A percentile compares a stretch with the other conserved stretches of the same genome.
These are phyloP conservation scores for Sesia apiformis DNA, from an alignment of 2,888 invertebrate species.

Conservation along the genomic window DNA sequence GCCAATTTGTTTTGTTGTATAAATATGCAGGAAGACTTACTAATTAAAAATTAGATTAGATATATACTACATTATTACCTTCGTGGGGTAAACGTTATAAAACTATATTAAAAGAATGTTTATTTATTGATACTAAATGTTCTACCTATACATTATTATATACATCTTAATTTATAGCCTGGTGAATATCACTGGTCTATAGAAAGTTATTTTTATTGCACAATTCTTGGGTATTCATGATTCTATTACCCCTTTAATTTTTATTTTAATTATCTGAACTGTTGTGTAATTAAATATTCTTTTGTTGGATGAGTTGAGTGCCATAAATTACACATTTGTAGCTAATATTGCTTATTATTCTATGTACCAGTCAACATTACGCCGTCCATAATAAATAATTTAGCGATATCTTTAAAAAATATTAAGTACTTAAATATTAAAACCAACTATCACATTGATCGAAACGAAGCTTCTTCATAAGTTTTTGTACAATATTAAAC, in stretches of 20 bases:
- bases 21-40: too few species aligned
- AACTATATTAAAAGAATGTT: constrained; percentile 30
- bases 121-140: constrained; percentile 15
- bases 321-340: not conserved
- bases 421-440: constrained; percentile 66
- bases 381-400: constrained; percentile 63
- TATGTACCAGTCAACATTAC: constrained; percentile 26
- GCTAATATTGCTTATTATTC: constrained; percentile 6
- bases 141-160: constrained; percentile 37
- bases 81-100: constrained; percentile 10
- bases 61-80: too few species aligned
- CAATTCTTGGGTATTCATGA: constrained; percentile 8
- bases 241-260: not conserved
- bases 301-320: not conserved
- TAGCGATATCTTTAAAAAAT: constrained; percentile 61
- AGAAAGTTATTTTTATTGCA: constrained; percentile 23
- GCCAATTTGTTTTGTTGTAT: too few species aligned
- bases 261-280: not conserved
- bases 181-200: constrained; percentile 29
- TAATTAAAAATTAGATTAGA: too few species aligned
- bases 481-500: constrained; percentile 44
- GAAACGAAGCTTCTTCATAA: constrained; percentile 57
- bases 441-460: constrained; percentile 73
- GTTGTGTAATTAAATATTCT: not conserved
- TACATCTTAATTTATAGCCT: constrained; percentile 24